Evolutionary conservation across 2,113 vertebrate species (phyloP).

Genomic region (Plecotus auritus): DNA sequence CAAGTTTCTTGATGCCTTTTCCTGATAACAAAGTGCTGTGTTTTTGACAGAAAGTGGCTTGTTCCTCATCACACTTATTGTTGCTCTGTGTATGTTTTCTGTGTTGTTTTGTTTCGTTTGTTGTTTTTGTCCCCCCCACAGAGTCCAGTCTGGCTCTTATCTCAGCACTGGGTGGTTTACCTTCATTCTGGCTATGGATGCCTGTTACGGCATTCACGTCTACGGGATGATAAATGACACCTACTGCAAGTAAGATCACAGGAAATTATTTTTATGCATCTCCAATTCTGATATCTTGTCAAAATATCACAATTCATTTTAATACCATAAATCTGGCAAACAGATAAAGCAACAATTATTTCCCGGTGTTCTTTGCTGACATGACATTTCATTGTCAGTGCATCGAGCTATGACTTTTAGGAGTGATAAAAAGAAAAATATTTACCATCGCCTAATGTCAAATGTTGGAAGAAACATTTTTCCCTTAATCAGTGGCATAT

Average conservation of each 20-base stretch:
- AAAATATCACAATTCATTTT: conserved; percentile 81
- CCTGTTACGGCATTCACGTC: conserved; percentile 96
- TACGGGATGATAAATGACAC: conserved; percentile 99
- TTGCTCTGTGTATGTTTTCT: conserved; percentile 71
- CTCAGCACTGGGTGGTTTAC: conserved; percentile 99
- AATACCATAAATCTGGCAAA: conserved; percentile 77
- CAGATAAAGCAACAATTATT: conserved; percentile 71
- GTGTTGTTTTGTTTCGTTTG: conserved; percentile 34
- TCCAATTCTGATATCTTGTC: conserved; percentile 80
- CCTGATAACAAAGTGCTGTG: conserved; percentile 78
- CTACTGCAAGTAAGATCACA: conserved; percentile 96
- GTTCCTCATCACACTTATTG: conserved; percentile 77
- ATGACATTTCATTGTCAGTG: conserved; percentile 74
- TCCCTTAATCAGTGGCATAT: conserved; percentile 67
- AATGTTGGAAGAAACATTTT: conserved; percentile 62
- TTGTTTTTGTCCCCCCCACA: conserved; percentile 78
- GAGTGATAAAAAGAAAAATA: conserved; percentile 76
- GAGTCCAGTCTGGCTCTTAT: conserved; percentile 97
- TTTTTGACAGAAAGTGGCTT: conserved; percentile 73
- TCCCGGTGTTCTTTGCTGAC: conserved; percentile 70
- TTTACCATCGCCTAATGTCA: conserved; percentile 68
- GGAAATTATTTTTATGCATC: conserved; percentile 79
- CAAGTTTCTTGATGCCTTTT: conserved; percentile 78
- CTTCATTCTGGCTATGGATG: conserved; percentile 98
- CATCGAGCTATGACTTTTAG: conserved; percentile 67